Percentiles rank a stretch among this genome's conserved stretches.
Conservation (phyloP, 1,140 invertebrate species). For the Danaus plexippus region DNA sequence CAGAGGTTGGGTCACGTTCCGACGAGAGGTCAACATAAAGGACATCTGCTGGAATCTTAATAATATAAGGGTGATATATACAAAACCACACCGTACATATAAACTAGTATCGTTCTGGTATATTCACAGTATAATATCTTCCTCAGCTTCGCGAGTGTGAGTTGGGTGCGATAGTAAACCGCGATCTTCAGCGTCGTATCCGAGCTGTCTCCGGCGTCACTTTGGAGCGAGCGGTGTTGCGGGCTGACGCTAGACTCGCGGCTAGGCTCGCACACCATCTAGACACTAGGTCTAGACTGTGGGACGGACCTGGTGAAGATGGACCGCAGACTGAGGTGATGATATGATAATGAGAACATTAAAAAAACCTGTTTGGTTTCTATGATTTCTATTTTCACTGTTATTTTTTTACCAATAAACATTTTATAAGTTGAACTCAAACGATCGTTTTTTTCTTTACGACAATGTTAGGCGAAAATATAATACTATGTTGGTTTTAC, state of each 20-base stretch:
- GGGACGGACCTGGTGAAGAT: conserved; percentile 68
- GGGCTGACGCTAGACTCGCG: conserved; percentile 93
- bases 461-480: no score
- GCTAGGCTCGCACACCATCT: conserved; percentile 96
- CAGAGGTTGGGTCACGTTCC: conserved; percentile 98
- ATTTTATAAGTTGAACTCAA: no score
- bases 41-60: conserved; percentile 99
- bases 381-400: no score
- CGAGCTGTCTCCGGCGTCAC: conserved; percentile 94
- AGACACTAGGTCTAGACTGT: conserved; percentile 88
- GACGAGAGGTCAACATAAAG: conserved; percentile 97
- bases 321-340: conserved; percentile 2
- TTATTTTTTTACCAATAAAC: no score
- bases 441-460: no score
- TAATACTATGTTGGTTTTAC: no score
- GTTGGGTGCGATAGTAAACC: conserved; percentile 93
- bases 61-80: conserved; percentile 83
- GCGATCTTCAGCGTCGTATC: conserved; percentile 93
- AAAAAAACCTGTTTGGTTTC: no score
- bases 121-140: background rate
- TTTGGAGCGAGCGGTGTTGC: conserved; percentile 90
- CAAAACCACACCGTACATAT: background rate
- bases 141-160: conserved; percentile 90
- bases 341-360: background rate
- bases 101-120: no score